phyloP scores from a whole-genome alignment of 1,140 invertebrate genomes.

The Parasteatoda tepidariorum region DNA sequence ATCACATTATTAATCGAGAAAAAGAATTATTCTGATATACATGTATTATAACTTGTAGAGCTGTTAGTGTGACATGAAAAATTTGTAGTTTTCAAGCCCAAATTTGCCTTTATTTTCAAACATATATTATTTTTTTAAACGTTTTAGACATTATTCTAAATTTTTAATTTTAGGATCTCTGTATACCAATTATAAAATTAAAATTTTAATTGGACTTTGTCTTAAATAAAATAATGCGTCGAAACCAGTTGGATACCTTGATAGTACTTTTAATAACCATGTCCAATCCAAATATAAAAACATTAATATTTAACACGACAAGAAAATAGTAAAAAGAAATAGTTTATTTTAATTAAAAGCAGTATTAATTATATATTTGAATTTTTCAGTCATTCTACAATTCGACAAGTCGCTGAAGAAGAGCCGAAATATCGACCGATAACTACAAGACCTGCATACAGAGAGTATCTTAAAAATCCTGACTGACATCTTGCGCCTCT shows the following conservation, averaged over 20 bases:
- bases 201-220: not conserved
- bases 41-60: too few relatives aligned
- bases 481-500: constrained; percentile 9
- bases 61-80: too few relatives aligned
- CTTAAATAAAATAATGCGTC: not conserved
- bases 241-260: not conserved
- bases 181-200: too few relatives aligned
- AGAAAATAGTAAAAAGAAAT: not conserved
- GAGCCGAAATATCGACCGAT: constrained; percentile 8
- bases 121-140: too few relatives aligned
- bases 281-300: not conserved
- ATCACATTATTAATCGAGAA: too few relatives aligned
- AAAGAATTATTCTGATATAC: too few relatives aligned
- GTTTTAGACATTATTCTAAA: too few relatives aligned
- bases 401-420: constrained; percentile 29
- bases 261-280: not conserved
- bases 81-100: too few relatives aligned
- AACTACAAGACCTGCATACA: constrained; percentile 1
- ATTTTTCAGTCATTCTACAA: constrained; percentile 24
- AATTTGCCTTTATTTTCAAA: too few relatives aligned
- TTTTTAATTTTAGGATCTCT: too few relatives aligned
- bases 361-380: not conserved
- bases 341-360: not conserved
- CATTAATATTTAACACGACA: not conserved
- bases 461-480: constrained; percentile 7